phyloP scores from a whole-genome alignment of 92 coral and sea anemone species.

The Blastomussa wellsi region DNA sequence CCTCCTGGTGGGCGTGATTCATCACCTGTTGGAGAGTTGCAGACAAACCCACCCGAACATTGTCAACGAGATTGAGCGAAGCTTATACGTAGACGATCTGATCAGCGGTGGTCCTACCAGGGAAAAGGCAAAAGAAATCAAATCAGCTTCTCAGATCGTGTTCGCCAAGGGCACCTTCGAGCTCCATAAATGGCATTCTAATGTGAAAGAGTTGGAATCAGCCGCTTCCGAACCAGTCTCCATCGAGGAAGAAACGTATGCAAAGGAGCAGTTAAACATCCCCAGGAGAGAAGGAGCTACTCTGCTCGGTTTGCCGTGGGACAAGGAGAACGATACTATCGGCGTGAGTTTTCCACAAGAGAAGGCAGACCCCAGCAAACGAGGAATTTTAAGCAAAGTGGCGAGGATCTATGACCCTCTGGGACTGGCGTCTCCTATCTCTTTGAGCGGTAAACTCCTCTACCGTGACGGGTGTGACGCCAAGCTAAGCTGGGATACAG shows the following conservation, averaged over 20 bases:
- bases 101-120: not conserved
- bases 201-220: not conserved
- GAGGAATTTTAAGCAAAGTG: not conserved
- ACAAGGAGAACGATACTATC: conserved; percentile 12
- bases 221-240: not conserved
- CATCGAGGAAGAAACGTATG: not conserved
- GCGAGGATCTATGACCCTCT: not conserved
- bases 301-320: conserved; percentile 8
- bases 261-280: not conserved
- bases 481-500: not conserved
- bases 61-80: not conserved
- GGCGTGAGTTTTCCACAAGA: conserved; percentile 33
- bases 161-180: not conserved
- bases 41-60: not conserved
- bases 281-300: not conserved
- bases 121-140: not conserved
- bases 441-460: not conserved
- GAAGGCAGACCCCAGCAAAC: conserved; percentile 12
- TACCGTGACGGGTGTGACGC: not conserved
- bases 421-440: not conserved
- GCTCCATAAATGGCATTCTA: not conserved
- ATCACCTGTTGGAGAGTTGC: not conserved
- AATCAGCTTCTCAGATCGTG: not conserved
- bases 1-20: not conserved
- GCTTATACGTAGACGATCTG: not conserved